phyloP scores from a whole-genome alignment of 1,140 invertebrate species.

The Atta colombica region DNA sequence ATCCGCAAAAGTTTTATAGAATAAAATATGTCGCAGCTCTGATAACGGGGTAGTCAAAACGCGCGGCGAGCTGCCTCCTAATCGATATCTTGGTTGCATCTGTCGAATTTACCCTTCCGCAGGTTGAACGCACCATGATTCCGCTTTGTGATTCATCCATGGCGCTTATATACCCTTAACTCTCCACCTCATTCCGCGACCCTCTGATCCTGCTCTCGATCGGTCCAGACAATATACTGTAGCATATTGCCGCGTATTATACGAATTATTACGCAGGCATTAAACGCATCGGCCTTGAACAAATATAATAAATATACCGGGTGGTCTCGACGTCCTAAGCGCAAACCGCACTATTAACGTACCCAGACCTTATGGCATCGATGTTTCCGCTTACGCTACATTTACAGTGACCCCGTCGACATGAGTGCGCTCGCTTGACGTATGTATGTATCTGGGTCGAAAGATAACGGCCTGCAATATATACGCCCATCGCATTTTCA shows the following conservation, averaged over 20 bases:
- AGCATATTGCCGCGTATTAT: constrained; percentile 78
- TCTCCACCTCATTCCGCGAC: neutral
- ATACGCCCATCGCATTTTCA: neutral
- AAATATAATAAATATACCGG: constrained; percentile 75
- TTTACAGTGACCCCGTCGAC: constrained; percentile 54
- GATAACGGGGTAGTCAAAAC: constrained; percentile 63
- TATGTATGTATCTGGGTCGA: constrained; percentile 40
- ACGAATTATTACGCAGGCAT: constrained; percentile 79
- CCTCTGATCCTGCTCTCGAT: constrained; percentile 29
- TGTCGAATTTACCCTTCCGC: constrained; percentile 83
- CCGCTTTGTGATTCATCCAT: constrained; percentile 49
- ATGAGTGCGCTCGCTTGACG: constrained; percentile 6
- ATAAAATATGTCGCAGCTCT: constrained; percentile 6
- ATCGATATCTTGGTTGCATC: constrained; percentile 83
- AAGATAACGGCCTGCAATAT: constrained; percentile 10
- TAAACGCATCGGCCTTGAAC: constrained; percentile 66
- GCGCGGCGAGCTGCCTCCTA: constrained; percentile 30
- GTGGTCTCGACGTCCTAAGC: neutral
- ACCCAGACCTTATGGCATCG: constrained; percentile 59
- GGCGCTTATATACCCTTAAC: constrained; percentile 29
- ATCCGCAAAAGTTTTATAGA: neutral
- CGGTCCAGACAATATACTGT: constrained; percentile 75
- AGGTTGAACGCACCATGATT: constrained; percentile 66
- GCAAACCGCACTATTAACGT: neutral
- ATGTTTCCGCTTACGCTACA: constrained; percentile 64